Base-by-base conservation (phyloP, 1,140 invertebrate genomes). In the Drosophila bocqueti region DNA sequence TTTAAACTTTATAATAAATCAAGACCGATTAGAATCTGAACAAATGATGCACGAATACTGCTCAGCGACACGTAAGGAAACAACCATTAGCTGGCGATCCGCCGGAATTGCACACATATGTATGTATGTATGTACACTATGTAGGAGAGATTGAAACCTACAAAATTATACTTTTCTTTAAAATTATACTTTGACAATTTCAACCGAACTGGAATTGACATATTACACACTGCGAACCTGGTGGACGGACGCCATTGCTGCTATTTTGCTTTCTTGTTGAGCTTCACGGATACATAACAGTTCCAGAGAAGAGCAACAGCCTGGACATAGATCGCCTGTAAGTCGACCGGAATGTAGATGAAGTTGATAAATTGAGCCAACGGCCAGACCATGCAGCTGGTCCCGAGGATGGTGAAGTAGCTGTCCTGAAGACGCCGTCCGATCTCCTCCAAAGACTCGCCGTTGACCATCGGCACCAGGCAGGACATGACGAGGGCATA, bases 341-440 rank as follows among this genome's bases (percentile, higher is more conserved):
- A 96, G 34, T 96, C 94, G 8, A 98, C 92, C 34, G 97, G 97
- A 50, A 98, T 93, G 78, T 97, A 94, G 62, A 96, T 96, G 92
- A 98, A 98, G 93, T 98, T 98, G 4, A 96, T 81, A 34, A 98
- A 76, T 92, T 98, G 97, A 1, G 97, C 96, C 79, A 95, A 94
- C 24, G 97, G 97, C 97, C 97, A 98, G 7, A 98, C 76, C 94
- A 95, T 96, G 84, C 96, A 97, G 94, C 96, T 97, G 40, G 94
- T 95, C 38, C 94, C 92, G 69, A 98, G 89, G 52, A 98, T 95
- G 83, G 96, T 95, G 5, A 91, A 64, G 89, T 97, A 97, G 83
- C 96, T 95, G 0, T 91, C 78, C 64, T 93, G 81, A 1, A 97
- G 50, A 85, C 96, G 95, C 4, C 92, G 75, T 87, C 95, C 94